Conservation (phyloP, 1,140 invertebrate genomes). For the Drosophila rufa region DNA sequence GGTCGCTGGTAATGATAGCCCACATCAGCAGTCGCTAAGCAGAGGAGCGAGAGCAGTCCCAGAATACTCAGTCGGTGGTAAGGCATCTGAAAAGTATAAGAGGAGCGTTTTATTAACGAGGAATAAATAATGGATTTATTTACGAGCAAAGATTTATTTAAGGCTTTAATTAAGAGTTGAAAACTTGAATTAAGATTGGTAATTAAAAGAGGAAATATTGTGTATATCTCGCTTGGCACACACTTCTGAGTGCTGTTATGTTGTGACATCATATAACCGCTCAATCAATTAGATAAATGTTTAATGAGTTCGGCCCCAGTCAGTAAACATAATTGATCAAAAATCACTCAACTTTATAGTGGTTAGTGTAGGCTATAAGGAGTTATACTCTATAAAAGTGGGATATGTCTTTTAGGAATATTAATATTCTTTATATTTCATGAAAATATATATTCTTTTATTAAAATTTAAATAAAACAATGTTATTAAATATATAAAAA, state of each 20-base stretch:
- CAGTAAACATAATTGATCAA: conserved; percentile 68
- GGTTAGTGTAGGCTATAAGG: neutral
- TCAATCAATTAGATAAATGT: conserved; percentile 75
- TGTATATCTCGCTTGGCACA: conserved; percentile 11
- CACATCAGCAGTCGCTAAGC: conserved; percentile 23
- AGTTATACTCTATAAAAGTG: conserved; percentile 17
- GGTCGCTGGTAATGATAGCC: conserved; percentile 78
- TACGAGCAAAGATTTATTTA: neutral
- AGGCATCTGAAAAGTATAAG: conserved; percentile 52
- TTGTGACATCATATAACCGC: conserved; percentile 63
- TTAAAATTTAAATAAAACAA: no score
- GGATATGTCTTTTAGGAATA: neutral
- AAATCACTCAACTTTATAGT: conserved; percentile 54
- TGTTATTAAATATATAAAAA: no score
- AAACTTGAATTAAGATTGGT: neutral
- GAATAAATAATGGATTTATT: neutral
- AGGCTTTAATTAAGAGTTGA: neutral
- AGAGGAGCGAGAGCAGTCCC: conserved; percentile 23
- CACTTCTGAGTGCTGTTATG: conserved; percentile 9
- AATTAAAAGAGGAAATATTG: conserved; percentile 19
- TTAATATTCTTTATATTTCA: neutral
- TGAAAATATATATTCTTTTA: no score
- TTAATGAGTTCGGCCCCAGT: conserved; percentile 61
- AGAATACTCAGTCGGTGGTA: conserved; percentile 25
- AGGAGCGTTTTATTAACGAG: neutral